These are phyloP conservation scores for Linnaemya vulpina DNA, from an alignment of 2,888 invertebrate genomes.

Conservation along the genomic window DNA sequence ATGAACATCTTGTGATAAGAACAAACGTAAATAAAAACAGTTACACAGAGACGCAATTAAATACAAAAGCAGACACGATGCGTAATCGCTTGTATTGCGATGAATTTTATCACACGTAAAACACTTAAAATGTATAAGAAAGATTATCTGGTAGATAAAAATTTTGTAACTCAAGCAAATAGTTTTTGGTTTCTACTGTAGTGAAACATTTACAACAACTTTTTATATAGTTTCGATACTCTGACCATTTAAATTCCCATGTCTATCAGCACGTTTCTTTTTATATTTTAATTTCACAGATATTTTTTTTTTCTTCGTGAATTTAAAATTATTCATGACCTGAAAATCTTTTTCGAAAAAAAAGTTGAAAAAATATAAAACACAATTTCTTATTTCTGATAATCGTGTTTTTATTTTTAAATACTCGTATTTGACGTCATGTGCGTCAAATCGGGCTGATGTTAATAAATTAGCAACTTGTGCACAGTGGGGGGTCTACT, in stretches of 20 bases:
- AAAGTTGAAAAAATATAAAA: background rate
- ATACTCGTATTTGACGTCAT: constrained; percentile 9
- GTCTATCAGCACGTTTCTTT: constrained; percentile 1
- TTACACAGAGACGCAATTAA: background rate
- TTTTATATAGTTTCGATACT: background rate
- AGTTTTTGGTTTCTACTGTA: background rate
- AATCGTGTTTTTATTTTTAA: background rate
- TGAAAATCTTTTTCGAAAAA: constrained; percentile 10
- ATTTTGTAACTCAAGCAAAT: background rate
- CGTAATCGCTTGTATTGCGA: background rate
- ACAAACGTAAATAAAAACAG: background rate
- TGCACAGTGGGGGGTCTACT: background rate
- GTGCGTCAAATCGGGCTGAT: constrained; percentile 4
- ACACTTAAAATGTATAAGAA: background rate
- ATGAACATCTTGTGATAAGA: constrained; percentile 6
- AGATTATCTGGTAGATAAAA: background rate
- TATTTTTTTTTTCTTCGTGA: constrained; percentile 2
- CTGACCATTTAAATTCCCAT: background rate
- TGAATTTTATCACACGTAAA: background rate
- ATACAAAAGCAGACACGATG: background rate
- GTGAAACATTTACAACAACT: background rate
- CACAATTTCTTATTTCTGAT: background rate
- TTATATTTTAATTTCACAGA: background rate
- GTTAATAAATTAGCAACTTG: constrained; percentile 1
- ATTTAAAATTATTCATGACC: constrained; percentile 30